Evolutionary conservation across 2,888 invertebrate species (phyloP).

Genomic region (Papilio gigon): DNA sequence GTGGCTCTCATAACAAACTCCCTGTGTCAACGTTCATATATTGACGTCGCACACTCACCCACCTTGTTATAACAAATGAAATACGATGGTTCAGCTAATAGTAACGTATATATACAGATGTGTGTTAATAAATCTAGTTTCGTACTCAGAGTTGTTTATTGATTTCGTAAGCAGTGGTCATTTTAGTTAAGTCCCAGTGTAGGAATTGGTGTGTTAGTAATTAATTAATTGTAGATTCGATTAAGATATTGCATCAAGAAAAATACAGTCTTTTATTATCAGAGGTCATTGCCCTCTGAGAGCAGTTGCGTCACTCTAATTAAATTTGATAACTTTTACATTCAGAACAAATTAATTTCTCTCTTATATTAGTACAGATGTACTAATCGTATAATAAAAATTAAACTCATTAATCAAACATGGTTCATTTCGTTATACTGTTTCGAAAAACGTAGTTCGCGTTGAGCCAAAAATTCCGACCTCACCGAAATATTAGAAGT

Average conservation of each 20-base stretch:
- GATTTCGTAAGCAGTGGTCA: no score
- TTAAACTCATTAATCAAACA: background rate
- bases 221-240: no score
- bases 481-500: conserved; percentile 31
- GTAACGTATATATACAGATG: background rate
- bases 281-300: no score
- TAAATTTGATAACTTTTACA: no score
- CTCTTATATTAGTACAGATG: background rate
- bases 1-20: background rate
- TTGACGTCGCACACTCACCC: conserved; percentile 1
- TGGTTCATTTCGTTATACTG: background rate
- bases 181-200: no score
- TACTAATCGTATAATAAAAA: background rate
- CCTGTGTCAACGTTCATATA: conserved; percentile 1
- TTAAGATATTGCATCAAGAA: no score
- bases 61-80: background rate
- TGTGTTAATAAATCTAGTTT: no score
- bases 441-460: background rate
- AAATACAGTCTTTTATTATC: no score
- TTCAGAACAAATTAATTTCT: no score
- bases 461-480: conserved; percentile 4
- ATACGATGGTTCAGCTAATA: background rate
- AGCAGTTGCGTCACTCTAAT: no score
- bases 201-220: no score
- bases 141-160: no score